Evolutionary conservation across 2,888 invertebrate genomes (phyloP), one percentile per base, ranked within the genome.

Genomic region (Gastracanthus pulcherrimus): DNA sequence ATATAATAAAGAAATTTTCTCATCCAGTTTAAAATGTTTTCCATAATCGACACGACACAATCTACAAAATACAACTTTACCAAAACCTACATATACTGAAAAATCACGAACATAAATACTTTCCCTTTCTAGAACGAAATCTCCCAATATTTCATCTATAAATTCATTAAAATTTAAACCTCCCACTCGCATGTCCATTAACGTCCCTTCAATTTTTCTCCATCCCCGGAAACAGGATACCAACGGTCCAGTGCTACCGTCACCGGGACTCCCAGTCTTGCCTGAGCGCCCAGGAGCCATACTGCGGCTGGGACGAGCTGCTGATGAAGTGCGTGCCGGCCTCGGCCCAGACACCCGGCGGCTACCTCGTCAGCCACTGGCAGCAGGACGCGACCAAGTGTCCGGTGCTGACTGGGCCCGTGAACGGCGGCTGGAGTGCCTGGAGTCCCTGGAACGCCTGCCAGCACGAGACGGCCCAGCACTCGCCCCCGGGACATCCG

Each of bases 251-350:
- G 60, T 98, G 98, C 88, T 92, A 93, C 41, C 94, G 97, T 1
- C 96, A 97, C 91, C 93, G 92, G 9, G 94, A 94, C 7, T 93
- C 94, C 71, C 92, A 94, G 9, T 94, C 95, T 7, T 98, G 98
- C 90, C 89, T 96, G 58, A 95, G 95, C 86, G 95, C 98, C 0
- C 96, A 96, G 92, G 98, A 98, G 92, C 98, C 98, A 0, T 98
- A 98, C 90, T 98, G 98, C 91, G 98, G 98, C 0, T 98, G 98
- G 98, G 95, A 98, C 91, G 95, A 96, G 84, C 93, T 94, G 5
- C 92, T 94, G 16, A 95, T 96, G 85, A 92, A 93, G 26, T 98
- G 98, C 88, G 94, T 95, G 0, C 92, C 94, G 0, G 95, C 96
- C 0, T 96, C 96, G 0, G 92, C 93, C 84, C 93, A 93, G 55